Conservation (phyloP, 2,797 vertebrate species). For the Cuniculus paca region DNA sequence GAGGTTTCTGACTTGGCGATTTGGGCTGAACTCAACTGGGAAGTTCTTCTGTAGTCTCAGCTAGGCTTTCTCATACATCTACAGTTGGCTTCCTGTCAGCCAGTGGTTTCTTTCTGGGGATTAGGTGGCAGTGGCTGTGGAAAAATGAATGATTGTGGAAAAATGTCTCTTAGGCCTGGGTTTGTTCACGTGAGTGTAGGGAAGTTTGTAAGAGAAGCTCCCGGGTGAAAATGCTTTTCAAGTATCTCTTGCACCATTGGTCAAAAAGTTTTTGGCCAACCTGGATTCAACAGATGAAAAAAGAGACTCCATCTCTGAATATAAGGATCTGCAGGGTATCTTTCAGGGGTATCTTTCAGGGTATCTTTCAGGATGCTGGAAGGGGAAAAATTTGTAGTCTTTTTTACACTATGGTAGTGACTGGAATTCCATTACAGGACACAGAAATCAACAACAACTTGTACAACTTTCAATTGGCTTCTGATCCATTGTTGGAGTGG, state of each 20-base stretch:
- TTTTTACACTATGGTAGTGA: background rate
- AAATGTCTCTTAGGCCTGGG: background rate
- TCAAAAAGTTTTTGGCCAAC: background rate
- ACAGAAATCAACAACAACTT: constrained; percentile 12
- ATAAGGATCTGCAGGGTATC: background rate
- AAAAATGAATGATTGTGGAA: background rate
- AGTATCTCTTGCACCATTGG: background rate
- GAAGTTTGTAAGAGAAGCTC: constrained; percentile 18
- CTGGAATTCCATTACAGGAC: background rate
- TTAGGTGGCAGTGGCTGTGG: background rate
- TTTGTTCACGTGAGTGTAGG: background rate
- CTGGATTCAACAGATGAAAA: constrained; percentile 9
- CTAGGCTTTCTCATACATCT: background rate
- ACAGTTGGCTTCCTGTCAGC: background rate
- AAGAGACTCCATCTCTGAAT: background rate
- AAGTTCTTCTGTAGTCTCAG: constrained; percentile 24
- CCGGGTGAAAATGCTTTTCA: background rate
- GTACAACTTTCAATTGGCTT: background rate
- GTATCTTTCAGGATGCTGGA: background rate
- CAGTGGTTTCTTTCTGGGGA: background rate
- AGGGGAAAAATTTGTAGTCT: background rate
- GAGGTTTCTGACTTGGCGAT: background rate
- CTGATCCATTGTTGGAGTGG: background rate
- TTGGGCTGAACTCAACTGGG: background rate
- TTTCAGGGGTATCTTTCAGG: background rate